Base-by-base conservation (phyloP, 2,888 invertebrate species). In the Chrysolina haemoptera region DNA sequence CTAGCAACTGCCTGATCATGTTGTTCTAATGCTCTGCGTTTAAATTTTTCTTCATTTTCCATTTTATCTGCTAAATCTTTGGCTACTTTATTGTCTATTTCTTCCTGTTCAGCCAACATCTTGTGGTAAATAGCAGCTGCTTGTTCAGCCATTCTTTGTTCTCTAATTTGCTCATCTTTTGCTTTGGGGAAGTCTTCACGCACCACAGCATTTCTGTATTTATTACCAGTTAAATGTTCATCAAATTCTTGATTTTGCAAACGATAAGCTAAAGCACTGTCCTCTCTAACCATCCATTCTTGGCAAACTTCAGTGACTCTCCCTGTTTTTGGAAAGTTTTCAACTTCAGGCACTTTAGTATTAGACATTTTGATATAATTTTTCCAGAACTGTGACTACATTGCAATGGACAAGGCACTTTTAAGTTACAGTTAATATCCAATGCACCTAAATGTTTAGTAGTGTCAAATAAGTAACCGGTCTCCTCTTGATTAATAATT, bases 281-380 rank as follows among this genome's bases (percentile, higher is more conserved):
- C 96, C 89, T 96, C 96, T 83, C 94, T 92, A 43, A 96, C 93
- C 81, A 94, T 89, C 95, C 95, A 96, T 88, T 95, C 94, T 81
- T 93, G 92, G 84, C 95, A 94, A 73, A 95, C 95, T 89, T 92
- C 93, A 84, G 90, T 93, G 68, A 93, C 93, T 85, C 91, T 90
- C 77, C 93, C 93, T 80, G 90, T 89, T 86, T 91, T 91, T 50
- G 93, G 92, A 85, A 92, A 84, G 68, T 90, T 88, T 85, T 92
- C 92, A 69, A 80, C 80, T 68, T 79, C 83, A 74, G 81, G 78
- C 72, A 80, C 76, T 78, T 78, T 82, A 62, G 83, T 77, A 71
- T 83, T 82, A 27, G 84, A 81, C 82, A 83, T 84, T 59, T 65
- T 80, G 67, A 40, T 73, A 8, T 64, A 55, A 70, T 20, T 35